These are phyloP conservation scores for Etia nguti DNA, from an alignment of 2,113 vertebrate genomes.

Conservation along the genomic window DNA sequence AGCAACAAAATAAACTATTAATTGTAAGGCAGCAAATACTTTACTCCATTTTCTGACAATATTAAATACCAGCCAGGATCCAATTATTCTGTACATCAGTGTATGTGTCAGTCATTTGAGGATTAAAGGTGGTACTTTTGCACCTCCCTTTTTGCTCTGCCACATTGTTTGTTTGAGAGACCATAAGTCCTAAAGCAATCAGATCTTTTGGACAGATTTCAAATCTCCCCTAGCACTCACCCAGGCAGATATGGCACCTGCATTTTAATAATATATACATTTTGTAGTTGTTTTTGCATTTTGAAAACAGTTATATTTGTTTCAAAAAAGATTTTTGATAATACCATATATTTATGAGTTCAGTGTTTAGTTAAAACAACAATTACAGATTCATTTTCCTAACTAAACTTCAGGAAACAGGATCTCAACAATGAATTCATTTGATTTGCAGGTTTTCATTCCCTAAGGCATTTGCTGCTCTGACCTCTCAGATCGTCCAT, in stretches of 20 bases:
- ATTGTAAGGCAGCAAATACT: not conserved
- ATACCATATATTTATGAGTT: not conserved
- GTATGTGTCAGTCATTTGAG: not conserved
- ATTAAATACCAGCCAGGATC: not conserved
- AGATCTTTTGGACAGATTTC: not conserved
- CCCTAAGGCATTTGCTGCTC: constrained; percentile 68
- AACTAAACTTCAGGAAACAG: not conserved
- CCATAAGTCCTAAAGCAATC: not conserved
- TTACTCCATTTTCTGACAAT: not conserved
- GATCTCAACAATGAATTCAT: not conserved
- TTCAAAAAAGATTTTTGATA: not conserved
- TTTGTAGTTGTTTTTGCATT: not conserved
- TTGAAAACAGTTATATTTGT: not conserved
- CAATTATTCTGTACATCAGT: not conserved
- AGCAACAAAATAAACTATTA: not conserved
- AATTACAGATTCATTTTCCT: not conserved
- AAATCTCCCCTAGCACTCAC: not conserved
- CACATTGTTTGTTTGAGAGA: not conserved
- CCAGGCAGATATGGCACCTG: not conserved
- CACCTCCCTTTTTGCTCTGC: not conserved
- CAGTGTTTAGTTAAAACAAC: not conserved
- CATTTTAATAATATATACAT: not conserved
- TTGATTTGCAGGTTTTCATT: constrained; percentile 76
- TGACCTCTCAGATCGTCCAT: constrained; percentile 78
- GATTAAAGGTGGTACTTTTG: not conserved